Percentiles rank a stretch among this genome's conserved stretches.
Evolutionary conservation across 2,113 vertebrate genomes (phyloP).

Genomic region (Thalassoma bifasciatum): DNA sequence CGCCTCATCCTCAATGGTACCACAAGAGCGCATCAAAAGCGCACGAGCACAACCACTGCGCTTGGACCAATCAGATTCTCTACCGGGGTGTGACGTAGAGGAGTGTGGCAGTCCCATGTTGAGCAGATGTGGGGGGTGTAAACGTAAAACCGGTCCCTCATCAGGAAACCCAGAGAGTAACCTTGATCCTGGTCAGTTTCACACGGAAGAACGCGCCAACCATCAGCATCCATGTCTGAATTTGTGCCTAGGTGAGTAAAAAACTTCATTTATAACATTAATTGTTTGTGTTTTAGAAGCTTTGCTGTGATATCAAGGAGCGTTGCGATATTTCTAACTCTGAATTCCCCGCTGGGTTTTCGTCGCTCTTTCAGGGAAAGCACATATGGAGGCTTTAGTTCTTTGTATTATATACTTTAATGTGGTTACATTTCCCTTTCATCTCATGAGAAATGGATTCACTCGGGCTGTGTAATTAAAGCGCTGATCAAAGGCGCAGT

Average conservation of each 20-base stretch:
- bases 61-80: slow-evolving; percentile 45
- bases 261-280: accelerated
- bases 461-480: neutral
- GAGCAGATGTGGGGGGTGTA: too few species aligned
- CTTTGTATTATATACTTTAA: neutral
- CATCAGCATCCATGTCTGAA: slow-evolving; percentile 21
- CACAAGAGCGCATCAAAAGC: neutral
- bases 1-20: neutral
- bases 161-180: slow-evolving; percentile 4
- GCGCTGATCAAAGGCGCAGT: neutral
- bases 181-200: neutral
- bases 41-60: slow-evolving; percentile 7
- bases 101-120: too few species aligned
- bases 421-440: neutral
- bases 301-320: neutral
- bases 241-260: slow-evolving; percentile 42
- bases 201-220: neutral
- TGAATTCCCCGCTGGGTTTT: neutral
- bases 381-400: too few species aligned
- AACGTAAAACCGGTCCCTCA: slow-evolving; percentile 7
- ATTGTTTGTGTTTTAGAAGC: neutral
- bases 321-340: neutral
- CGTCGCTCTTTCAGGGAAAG: neutral
- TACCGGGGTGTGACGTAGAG: neutral
- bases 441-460: neutral